phyloP scores from a whole-genome alignment of 2,113 vertebrate species.

The Gulo gulo region DNA sequence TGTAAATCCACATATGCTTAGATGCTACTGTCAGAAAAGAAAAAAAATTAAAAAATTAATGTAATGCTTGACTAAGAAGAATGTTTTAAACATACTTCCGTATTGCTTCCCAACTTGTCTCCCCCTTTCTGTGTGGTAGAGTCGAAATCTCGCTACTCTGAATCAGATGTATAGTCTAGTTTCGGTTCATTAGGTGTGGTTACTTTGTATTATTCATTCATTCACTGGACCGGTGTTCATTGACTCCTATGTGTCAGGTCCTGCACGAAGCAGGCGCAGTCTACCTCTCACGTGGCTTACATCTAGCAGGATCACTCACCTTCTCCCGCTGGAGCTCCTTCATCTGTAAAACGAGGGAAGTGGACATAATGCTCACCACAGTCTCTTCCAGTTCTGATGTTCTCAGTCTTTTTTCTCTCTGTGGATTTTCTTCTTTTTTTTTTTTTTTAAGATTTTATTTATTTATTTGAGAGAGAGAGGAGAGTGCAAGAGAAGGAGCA shows the following conservation, averaged over 20 bases:
- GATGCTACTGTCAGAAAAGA: background rate
- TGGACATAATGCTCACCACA: background rate
- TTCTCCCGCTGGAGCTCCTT: background rate
- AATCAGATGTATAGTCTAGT: background rate
- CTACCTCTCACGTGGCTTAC: background rate
- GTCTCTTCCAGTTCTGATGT: background rate
- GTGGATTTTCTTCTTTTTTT: background rate
- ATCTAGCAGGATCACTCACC: background rate
- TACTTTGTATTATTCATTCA: background rate
- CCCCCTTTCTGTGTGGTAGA: background rate
- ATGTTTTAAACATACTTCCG: background rate
- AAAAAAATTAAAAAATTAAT: background rate
- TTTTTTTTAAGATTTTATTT: no score
- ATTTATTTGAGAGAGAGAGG: no score
- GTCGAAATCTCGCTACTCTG: background rate
- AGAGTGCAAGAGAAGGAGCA: no score
- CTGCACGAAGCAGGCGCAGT: background rate
- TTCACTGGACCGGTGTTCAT: background rate
- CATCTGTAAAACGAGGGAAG: background rate
- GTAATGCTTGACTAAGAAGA: background rate
- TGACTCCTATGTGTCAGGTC: background rate
- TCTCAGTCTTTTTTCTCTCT: background rate
- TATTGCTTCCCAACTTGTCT: background rate
- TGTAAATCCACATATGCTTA: background rate
- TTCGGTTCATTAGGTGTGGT: background rate